Percentiles rank a stretch among this genome's conserved stretches.
Evolutionary conservation across 1,140 invertebrate species (phyloP).

Genomic region (Micrasema longulum): DNA sequence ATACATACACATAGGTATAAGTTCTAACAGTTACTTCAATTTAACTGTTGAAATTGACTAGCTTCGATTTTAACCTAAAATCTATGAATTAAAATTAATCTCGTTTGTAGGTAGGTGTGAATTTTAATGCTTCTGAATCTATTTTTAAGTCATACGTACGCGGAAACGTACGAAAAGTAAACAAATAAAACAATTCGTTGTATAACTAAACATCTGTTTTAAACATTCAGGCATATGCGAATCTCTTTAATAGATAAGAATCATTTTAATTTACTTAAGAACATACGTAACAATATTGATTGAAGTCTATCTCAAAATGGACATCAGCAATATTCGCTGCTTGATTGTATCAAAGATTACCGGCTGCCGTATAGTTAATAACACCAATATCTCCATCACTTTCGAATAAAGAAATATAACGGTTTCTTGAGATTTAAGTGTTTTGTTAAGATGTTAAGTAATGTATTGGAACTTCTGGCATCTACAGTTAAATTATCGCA

Average conservation of each 20-base stretch:
- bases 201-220: no score
- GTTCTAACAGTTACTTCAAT: no score
- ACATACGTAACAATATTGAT: constrained; percentile 6
- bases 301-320: neutral
- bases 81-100: no score
- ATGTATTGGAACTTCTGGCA: neutral
- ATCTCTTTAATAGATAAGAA: neutral
- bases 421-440: constrained; percentile 15
- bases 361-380: constrained; percentile 6
- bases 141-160: no score
- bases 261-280: constrained; percentile 1
- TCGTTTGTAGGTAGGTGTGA: no score
- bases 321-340: neutral
- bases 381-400: constrained; percentile 5
- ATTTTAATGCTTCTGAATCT: no score
- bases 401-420: constrained; percentile 1
- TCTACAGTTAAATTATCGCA: constrained; percentile 18
- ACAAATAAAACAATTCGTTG: no score
- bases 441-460: constrained; percentile 20
- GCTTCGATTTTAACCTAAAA: no score
- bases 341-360: constrained; percentile 3
- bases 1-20: no score
- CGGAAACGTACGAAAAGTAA: no score
- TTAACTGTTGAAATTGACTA: no score
- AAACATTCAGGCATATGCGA: no score